Base-by-base conservation (phyloP, 2,888 invertebrate species). In the Athetis lepigone region DNA sequence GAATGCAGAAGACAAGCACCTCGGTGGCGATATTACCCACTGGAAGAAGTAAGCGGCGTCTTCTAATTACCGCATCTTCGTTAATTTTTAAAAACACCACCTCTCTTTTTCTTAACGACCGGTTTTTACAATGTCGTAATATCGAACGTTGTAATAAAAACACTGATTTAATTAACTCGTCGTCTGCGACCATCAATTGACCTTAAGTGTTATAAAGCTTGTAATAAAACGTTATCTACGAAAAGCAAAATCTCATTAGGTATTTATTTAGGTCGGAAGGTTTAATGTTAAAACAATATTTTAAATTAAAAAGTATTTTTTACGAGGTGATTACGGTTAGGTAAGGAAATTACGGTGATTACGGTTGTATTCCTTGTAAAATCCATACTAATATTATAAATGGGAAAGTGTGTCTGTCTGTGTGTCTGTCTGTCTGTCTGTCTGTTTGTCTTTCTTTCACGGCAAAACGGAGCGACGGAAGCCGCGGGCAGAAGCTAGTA, bases 1-100 rank as follows among this genome's bases (percentile, higher is more conserved):
- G 62, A 59, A 73, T 77, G 73, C 75, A 57, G 37, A 60, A 68
- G 64, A 65, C 40, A 51, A 68, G 67, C 58, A 46, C 49, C 65
- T 59, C 21, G 33, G 37, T 16, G 46, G 13, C 21, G 25, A 23
- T 18, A 39, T 33, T 54, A 57, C 66, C 70, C 66, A 50, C n/a
- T 59, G 42, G 43, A 5, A 40, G 54, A 27, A 57, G 50, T 56
- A 64, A 74, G 71, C 50, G 21, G 49, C 36, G 45, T 45, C 47
- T 19, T 11, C 54, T 62, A 56, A 65, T 58, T 63, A 47, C 55
- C 29, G 29, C 46, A 39, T 57, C 49, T 62, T 54, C 16, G 16
- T 51, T 52, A 58, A 61, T 55, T 18, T 51, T 50, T 61, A 57
- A 60, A 54, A 49, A 70, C 50, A 60, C 50, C 27, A 60, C n/a